A percentile compares a stretch with the other conserved stretches of the same genome.
These are phyloP conservation scores for Plutomurus gul DNA, from an alignment of 1,140 invertebrate genomes.

Conservation along the genomic window DNA sequence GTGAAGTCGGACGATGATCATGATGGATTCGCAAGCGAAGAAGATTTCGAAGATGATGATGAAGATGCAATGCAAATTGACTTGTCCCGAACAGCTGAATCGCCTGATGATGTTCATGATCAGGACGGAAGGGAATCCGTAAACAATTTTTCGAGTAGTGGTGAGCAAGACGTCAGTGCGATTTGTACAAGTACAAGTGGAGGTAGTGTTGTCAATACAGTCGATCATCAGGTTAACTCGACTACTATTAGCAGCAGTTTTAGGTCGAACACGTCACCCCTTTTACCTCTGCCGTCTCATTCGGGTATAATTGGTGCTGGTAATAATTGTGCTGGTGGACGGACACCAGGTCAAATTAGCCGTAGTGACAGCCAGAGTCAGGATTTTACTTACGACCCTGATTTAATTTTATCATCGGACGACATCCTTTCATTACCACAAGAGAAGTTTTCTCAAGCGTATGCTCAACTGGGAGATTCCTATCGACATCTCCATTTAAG, in stretches of 20 bases:
- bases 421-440: neutral
- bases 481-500: neutral
- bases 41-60: constrained; percentile 6
- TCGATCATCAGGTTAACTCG: constrained; percentile 7
- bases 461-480: neutral
- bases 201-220: neutral
- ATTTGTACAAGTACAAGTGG: constrained; percentile 17
- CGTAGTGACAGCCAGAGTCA: constrained; percentile 18
- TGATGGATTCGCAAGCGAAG: neutral
- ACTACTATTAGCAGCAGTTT: neutral
- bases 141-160: neutral
- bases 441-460: neutral
- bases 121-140: neutral
- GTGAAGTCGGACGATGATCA: neutral
- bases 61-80: constrained; percentile 10
- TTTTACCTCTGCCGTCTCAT: constrained; percentile 5
- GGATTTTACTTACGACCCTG: neutral
- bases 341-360: constrained; percentile 13
- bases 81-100: neutral
- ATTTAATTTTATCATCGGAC: neutral
- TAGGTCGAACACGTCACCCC: neutral
- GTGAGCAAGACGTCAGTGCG: neutral
- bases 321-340: neutral
- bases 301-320: neutral
- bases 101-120: neutral